Percentiles rank a stretch among this genome's conserved stretches.
Conservation (phyloP, 2,113 vertebrate genomes). For the Noturus placidus region DNA sequence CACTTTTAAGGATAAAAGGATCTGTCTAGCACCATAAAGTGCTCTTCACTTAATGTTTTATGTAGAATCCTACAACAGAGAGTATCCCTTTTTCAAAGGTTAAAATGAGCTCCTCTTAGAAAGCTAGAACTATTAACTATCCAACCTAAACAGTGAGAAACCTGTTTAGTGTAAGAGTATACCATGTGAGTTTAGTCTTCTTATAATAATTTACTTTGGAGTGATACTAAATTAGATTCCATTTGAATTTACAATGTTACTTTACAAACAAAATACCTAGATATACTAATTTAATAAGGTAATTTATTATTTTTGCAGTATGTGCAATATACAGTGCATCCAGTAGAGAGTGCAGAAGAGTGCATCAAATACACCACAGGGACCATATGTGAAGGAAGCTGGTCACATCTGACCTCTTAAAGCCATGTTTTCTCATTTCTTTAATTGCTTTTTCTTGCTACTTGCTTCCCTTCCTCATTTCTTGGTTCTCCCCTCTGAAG, state of each 20-base stretch:
- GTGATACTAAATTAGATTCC: background rate
- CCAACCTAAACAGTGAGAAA: background rate
- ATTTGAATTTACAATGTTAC: background rate
- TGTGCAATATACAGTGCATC: background rate
- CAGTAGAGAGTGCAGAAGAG: constrained; percentile 5
- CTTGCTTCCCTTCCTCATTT: background rate
- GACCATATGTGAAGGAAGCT: too few species aligned
- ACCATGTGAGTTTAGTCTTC: background rate
- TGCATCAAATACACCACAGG: background rate
- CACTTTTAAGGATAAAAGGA: background rate
- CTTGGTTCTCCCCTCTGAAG: background rate
- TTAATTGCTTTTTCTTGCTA: background rate
- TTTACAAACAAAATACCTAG: background rate
- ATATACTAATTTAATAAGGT: background rate
- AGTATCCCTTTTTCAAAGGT: background rate
- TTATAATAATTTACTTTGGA: background rate
- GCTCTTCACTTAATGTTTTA: background rate
- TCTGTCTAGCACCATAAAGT: background rate
- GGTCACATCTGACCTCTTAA: background rate
- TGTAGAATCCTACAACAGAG: background rate
- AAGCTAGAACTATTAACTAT: background rate
- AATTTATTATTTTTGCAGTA: background rate
- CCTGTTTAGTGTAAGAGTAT: background rate
- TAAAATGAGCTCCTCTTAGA: background rate
- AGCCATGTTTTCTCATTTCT: background rate